Evolutionary conservation across 2,888 invertebrate species (phyloP), one percentile per base, ranked within the genome.

Genomic region (Antitype chi): DNA sequence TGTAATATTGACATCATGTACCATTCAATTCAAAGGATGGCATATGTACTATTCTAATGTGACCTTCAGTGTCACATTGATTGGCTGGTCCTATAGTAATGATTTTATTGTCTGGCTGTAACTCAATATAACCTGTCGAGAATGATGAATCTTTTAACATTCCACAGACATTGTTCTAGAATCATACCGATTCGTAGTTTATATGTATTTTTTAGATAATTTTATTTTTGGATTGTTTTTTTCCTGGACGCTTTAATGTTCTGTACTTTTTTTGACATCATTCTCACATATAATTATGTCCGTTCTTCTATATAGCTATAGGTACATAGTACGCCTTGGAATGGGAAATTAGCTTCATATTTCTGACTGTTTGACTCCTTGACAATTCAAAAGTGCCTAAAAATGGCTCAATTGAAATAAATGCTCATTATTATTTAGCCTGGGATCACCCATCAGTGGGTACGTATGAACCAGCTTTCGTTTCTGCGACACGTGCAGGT

Each of bases 1-100:
- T 92, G 94, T 92, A 93, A 95, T 90, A 88, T 92, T 93, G 93
- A 93, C 93, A 93, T 94, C 93, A 93, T 88, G 80, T 63, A 38
- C 74, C 57, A 80, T 88, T 85, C 86, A 76, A 87, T 90, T 92
- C 88, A 90, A 88, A 87, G 88, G 88, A 80, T 85, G 80, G 79
- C 77, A 74, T 53, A 80, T 73, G 71, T 76, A 70, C 70, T 43
- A n/a, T 32, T 80, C 43, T 68, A 57, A 53, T 59, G 15, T 79
- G 89, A 89, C 92, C 92, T 93, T 92, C 87, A 80, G 68, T 86
- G 90, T 89, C 89, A 85, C 87, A 84, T 76, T 80, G 81, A 78
- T 80, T 75, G 76, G 76, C 47, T 78, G 55, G 52, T 76, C 70
- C 72, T 76, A 66, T 60, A 83, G 69, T 80, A 75, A 78, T 85